Evolutionary conservation across 2,113 vertebrate genomes (phyloP).

Genomic region (Oncorhynchus masou): DNA sequence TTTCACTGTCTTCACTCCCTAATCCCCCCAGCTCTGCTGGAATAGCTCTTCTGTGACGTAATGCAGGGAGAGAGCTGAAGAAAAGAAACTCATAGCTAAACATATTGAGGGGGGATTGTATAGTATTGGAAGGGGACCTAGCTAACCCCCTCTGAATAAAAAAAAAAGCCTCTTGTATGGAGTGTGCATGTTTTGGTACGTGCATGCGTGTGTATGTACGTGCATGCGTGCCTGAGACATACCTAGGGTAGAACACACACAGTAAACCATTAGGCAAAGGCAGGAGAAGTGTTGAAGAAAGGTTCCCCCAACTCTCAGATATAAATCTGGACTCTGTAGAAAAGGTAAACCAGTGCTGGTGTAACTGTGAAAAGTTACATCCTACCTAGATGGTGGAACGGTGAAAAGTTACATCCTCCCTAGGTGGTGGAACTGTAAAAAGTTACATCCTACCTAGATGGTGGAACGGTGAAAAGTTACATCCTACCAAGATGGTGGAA

Average conservation of each 20-base stretch:
- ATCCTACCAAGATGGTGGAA: no score
- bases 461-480: no score
- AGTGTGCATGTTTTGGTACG: conserved; percentile 11
- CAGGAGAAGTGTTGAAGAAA: conserved; percentile 2
- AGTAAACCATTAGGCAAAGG: conserved; percentile 28
- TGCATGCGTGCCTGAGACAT: not conserved
- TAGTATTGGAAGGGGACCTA: conserved; percentile 41
- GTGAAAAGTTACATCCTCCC: no score
- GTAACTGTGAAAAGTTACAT: no score
- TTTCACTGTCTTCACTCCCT: conserved; percentile 60
- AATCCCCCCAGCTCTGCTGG: conserved; percentile 69
- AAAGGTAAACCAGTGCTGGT: conserved; percentile 10
- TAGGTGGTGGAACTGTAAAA: no score
- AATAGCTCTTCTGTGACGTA: conserved; percentile 76
- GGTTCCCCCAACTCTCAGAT: conserved; percentile 12
- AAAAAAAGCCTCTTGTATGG: conserved; percentile 20
- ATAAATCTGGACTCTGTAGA: conserved; percentile 31
- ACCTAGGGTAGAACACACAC: conserved; percentile 1
- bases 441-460: no score
- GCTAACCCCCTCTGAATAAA: conserved; percentile 30
- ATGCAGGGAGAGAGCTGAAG: conserved; percentile 60
- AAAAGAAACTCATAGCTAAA: conserved; percentile 44
- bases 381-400: no score
- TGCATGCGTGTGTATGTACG: not conserved
- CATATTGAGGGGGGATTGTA: conserved; percentile 71